Base-by-base conservation (phyloP, 2,113 vertebrate genomes). In the Campylomormyrus tamandua region DNA sequence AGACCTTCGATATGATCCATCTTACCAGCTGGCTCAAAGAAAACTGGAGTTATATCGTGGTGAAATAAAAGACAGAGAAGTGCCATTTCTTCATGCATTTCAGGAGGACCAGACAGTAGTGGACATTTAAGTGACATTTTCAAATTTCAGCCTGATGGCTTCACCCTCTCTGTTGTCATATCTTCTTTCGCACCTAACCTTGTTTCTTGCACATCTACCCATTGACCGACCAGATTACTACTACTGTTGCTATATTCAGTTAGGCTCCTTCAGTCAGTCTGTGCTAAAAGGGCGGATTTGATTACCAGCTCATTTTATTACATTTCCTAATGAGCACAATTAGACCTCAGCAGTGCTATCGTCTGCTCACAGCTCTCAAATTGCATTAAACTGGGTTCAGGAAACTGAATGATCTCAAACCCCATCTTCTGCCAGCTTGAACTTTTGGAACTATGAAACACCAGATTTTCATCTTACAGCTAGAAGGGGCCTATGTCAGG, bases 241-340 rank as follows among this genome's bases (percentile, higher is more conserved):
- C 91, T 90, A 92, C 92, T 74, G 48, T 93, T 89, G 87, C n/a
- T 90, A 91, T 92, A 93, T 95, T 92, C 92, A 91, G 91, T 95
- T 94, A 92, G 92, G 90, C 91, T 90, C 91, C 90, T 94, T 94
- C 87, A 91, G 91, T 91, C 85, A 91, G 89, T 66, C 93, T 46
- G 77, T 90, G 92, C 94, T 95, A 95, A 96, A 95, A 96, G 95
- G 92, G 24, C 90, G 91, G 92, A 96, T 96, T 95, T 90, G 91
- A 96, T 95, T 96, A 95, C 90, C 85, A 92, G 88, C 90, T 92
- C 91, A 87, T 96, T 95, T 94, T 95, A 95, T 95, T 94, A 93
- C 90, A 94, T 96, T 93, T 93, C 92, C 92, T 95, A 94, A 95
- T 91, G 92, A 95, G 92, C 86, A 90, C 93, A 89, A 93, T 94